A percentile compares a stretch with the other conserved stretches of the same genome.
phyloP scores from a whole-genome alignment of 92 coral and sea anemone species.

The Parazoanthus swiftii region DNA sequence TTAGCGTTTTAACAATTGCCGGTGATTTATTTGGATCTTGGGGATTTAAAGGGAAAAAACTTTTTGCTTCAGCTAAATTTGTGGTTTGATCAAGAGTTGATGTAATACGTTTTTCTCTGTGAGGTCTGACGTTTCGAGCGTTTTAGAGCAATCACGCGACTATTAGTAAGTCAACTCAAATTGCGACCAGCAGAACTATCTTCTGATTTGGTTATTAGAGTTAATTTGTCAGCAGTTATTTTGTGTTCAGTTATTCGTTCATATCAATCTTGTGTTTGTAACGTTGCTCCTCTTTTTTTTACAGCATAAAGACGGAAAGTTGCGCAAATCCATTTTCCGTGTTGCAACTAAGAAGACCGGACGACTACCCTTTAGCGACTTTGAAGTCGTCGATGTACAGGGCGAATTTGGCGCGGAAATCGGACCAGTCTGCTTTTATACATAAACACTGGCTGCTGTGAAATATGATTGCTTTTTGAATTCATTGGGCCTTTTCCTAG shows the following conservation, averaged over 20 bases:
- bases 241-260: neutral
- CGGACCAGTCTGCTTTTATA: slow-evolving; percentile 90
- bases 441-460: slow-evolving; percentile 18
- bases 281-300: neutral
- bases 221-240: too few relatives aligned
- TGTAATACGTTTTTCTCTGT: too few relatives aligned
- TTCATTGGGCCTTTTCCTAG: slow-evolving; percentile 1
- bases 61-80: too few relatives aligned
- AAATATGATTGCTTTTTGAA: slow-evolving; percentile 24
- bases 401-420: slow-evolving; percentile 91
- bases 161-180: too few relatives aligned
- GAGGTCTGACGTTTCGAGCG: too few relatives aligned
- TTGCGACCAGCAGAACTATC: too few relatives aligned
- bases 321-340: slow-evolving; percentile 71
- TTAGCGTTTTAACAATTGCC: too few relatives aligned
- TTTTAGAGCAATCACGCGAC: too few relatives aligned
- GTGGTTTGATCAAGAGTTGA: too few relatives aligned
- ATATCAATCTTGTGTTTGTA: neutral
- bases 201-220: too few relatives aligned
- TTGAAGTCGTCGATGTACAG: slow-evolving; percentile 75
- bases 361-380: slow-evolving; percentile 86
- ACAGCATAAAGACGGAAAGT: slow-evolving; percentile 60
- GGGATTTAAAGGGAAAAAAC: too few relatives aligned
- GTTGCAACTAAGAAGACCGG: slow-evolving; percentile 72
- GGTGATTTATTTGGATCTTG: too few relatives aligned